Percentiles rank a stretch among this genome's conserved stretches.
Evolutionary conservation across 1,140 invertebrate genomes (phyloP).

Genomic region (Stratiolaelaps scimitus): DNA sequence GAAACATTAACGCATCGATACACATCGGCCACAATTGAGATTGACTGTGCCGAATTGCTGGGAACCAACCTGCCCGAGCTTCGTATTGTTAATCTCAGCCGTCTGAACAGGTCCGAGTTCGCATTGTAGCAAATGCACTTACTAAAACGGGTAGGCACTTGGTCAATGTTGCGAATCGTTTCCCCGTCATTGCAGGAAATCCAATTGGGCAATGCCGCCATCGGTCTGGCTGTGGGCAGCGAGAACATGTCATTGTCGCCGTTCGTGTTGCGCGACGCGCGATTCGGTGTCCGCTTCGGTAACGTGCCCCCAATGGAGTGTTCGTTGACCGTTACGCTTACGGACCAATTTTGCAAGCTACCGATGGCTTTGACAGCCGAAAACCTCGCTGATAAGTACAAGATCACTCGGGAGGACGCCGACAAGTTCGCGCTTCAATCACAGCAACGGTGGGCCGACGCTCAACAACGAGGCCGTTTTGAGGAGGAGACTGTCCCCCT

Average conservation of each 20-base stretch:
- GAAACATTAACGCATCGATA: too few species aligned
- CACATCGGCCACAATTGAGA: too few species aligned
- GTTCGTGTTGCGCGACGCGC: constrained; percentile 65
- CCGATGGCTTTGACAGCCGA: constrained; percentile 97
- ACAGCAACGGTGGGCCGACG: constrained; percentile 54
- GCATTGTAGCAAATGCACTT: too few species aligned
- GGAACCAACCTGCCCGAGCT: too few species aligned
- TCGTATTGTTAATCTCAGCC: too few species aligned
- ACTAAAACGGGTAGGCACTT: too few species aligned
- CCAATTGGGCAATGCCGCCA: constrained; percentile 62
- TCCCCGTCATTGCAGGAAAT: constrained; percentile 69
- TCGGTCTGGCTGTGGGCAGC: constrained; percentile 77
- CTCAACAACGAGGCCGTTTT: constrained; percentile 72
- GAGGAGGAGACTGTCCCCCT: constrained; percentile 79
- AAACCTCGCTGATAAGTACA: constrained; percentile 83
- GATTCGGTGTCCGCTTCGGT: constrained; percentile 83
- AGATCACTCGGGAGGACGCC: constrained; percentile 67
- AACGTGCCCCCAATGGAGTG: constrained; percentile 68
- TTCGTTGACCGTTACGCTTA: constrained; percentile 75
- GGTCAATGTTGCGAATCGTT: too few species aligned
- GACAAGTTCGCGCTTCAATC: constrained; percentile 78
- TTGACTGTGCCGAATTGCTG: too few species aligned
- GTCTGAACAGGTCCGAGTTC: too few species aligned
- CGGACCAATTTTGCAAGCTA: constrained; percentile 73
- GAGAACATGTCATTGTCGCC: constrained; percentile 96